These are phyloP conservation scores for Hirtodrosophila confusa DNA, from an alignment of 2,888 invertebrate species.

Conservation along the genomic window DNA sequence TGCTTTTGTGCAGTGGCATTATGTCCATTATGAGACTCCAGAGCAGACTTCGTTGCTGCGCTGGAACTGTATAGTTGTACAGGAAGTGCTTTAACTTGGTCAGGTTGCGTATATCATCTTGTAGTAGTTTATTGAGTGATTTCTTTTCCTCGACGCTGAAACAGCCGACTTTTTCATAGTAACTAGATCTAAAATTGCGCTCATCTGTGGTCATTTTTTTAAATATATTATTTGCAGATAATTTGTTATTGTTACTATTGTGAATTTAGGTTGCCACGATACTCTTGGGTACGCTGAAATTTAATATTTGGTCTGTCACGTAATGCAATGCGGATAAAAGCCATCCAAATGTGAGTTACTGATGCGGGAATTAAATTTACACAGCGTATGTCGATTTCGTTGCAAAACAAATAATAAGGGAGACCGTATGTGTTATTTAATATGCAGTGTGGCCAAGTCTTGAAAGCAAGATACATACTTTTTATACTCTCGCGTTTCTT, in stretches of 20 bases:
- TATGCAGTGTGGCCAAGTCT: too few relatives aligned
- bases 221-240: neutral
- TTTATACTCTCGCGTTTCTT: too few relatives aligned
- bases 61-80: conserved; percentile 92
- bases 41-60: conserved; percentile 89
- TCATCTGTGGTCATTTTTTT: conserved; percentile 87
- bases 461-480: too few relatives aligned
- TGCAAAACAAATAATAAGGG: too few relatives aligned
- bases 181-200: conserved; percentile 92
- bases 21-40: conserved; percentile 95
- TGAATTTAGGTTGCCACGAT: neutral
- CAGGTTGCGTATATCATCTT: conserved; percentile 89
- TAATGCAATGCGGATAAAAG: too few relatives aligned
- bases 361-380: too few relatives aligned
- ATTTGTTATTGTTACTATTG: conserved; percentile 4
- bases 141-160: conserved; percentile 95
- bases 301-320: too few relatives aligned
- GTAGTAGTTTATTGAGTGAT: conserved; percentile 93
- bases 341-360: too few relatives aligned
- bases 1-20: conserved; percentile 90
- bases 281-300: too few relatives aligned
- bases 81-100: conserved; percentile 93
- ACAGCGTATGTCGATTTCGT: too few relatives aligned
- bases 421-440: too few relatives aligned
- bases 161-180: conserved; percentile 95